Percentiles rank a stretch among this genome's conserved stretches.
phyloP scores from a whole-genome alignment of 2,888 invertebrate genomes.

The Microplitis deprimator region DNA sequence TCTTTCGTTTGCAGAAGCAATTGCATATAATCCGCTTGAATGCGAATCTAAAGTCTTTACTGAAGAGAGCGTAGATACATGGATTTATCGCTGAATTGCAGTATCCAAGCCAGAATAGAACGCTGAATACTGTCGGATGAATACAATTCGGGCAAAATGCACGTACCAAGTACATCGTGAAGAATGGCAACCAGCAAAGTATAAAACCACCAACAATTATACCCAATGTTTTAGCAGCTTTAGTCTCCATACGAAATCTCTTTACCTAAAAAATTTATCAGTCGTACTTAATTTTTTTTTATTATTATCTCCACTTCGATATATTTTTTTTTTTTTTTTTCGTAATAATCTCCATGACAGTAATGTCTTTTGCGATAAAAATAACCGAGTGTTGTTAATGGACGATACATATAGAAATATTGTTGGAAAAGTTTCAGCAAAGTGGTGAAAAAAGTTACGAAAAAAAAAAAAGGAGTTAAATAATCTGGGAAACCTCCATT shows the following conservation, averaged over 20 bases:
- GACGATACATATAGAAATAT: neutral
- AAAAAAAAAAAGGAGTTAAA: conserved; percentile 8
- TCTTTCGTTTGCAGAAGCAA: conserved; percentile 79
- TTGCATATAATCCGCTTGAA: conserved; percentile 94
- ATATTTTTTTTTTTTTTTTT: neutral
- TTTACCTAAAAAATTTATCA: conserved; percentile 75
- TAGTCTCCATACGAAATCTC: conserved; percentile 94
- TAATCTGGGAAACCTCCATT: conserved; percentile 5
- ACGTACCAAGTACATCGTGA: conserved; percentile 92
- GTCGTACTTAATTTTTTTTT: neutral
- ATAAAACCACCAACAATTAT: conserved; percentile 98
- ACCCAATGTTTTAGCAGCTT: conserved; percentile 96
- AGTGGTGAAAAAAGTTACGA: too few species aligned
- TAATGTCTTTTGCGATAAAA: conserved; percentile 11
- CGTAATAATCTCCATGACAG: neutral
- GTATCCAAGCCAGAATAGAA: conserved; percentile 97
- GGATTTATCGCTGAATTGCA: conserved; percentile 98
- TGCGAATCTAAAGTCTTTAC: conserved; percentile 94
- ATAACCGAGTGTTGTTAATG: neutral
- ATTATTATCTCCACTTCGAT: neutral
- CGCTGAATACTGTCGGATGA: conserved; percentile 87
- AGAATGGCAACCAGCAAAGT: conserved; percentile 97
- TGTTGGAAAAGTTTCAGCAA: too few species aligned
- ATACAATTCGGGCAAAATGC: conserved; percentile 92
- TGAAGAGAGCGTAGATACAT: conserved; percentile 94